Evolutionary conservation across 2,797 vertebrate genomes (phyloP).

Genomic region (Bothrops alternatus): DNA sequence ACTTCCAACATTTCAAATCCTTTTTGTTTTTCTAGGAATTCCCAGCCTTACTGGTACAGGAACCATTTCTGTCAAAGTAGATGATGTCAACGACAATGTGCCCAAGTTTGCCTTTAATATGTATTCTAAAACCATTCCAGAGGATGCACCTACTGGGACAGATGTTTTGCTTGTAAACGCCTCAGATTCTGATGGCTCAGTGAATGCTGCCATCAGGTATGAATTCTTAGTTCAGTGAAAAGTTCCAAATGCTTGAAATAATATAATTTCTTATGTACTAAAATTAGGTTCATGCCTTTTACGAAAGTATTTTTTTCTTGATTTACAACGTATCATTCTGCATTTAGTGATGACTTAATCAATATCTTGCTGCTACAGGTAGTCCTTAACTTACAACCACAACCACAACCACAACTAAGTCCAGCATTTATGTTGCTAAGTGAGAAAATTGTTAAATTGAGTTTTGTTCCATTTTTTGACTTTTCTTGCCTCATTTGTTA

Average conservation of each 20-base stretch:
- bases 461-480: no score
- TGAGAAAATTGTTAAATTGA: no score
- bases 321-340: background rate
- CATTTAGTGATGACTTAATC: background rate
- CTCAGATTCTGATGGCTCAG: slow-evolving; percentile 85
- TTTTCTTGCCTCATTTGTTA: no score
- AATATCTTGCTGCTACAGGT: background rate
- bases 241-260: background rate
- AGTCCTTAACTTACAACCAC: no score
- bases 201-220: slow-evolving; percentile 92
- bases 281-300: background rate
- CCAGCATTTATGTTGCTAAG: no score
- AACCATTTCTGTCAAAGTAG: slow-evolving; percentile 84
- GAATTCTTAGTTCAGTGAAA: background rate
- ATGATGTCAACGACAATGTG: slow-evolving; percentile 92
- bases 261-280: background rate
- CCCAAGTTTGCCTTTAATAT: slow-evolving; percentile 82
- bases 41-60: slow-evolving; percentile 91
- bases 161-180: slow-evolving; percentile 91
- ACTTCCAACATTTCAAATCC: slow-evolving; percentile 55
- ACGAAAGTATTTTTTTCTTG: background rate
- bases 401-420: no score
- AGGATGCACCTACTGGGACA: slow-evolving; percentile 89
- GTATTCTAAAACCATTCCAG: slow-evolving; percentile 84
- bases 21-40: slow-evolving; percentile 73